Base-by-base conservation (phyloP, 2,888 invertebrate genomes). In the Myopa testacea region DNA sequence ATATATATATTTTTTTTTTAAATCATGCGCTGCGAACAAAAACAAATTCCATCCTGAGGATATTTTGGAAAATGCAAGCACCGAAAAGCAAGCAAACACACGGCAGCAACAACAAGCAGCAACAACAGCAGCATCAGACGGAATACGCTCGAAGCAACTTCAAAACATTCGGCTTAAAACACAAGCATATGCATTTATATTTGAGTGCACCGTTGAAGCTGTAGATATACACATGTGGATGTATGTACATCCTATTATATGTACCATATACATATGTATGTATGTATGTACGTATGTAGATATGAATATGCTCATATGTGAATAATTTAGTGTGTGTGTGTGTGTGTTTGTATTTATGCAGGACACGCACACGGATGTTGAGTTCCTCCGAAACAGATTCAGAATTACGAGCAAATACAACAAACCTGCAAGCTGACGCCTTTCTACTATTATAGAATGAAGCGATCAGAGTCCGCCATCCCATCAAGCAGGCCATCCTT, bases 391-490 rank as follows among this genome's bases (percentile, higher is more conserved):
- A 16, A 19, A 14, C 19, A n/a, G 34, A 26, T 26, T 26, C 26
- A 26, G 34, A 62, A 26, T n/a, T 6, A 26, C 8, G 19, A 26
- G 4, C 63, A 63, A 34, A 34, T 6, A 3, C 63, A 63, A 37
- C 37, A 40, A 12, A 68, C 68, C 8, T 40, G 40, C 45, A 69
- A 69, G 69, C 69, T 50, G 26, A 69, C 69, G 69, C 69, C 5
- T 37, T 52, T 8, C 69, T n/a, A 16, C 60, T n/a, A 4, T n/a
- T n/a, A n/a, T n/a, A n/a, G 2, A 55, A 50, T 34, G 52, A 55
- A 10, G 55, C 34, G 37, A 45, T 12, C 40, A 37, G 12, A 67
- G 26, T 26, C 40, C 34, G 26, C n/a, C 34, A 26, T 26, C 65
- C 37, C 38, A 26, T n/a, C 16, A 67, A n/a, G 40, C n/a, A 8